Conservation (phyloP, 2,797 vertebrate species). For the Pangasius larnaudii region DNA sequence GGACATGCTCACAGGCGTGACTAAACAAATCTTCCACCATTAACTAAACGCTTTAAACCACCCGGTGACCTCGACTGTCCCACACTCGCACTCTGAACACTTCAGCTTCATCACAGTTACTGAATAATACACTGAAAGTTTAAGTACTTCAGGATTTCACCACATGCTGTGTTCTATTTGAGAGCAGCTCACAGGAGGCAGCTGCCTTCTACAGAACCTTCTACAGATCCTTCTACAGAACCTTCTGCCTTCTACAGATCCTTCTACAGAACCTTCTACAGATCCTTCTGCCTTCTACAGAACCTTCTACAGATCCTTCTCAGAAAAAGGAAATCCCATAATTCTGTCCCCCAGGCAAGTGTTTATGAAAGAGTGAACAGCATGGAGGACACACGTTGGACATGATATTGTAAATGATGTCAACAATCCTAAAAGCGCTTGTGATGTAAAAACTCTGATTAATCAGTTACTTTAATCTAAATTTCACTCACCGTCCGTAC, state of each 20-base stretch:
- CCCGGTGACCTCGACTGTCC: background rate
- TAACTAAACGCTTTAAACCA: too few species aligned
- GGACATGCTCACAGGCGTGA: background rate
- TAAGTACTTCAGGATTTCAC: background rate
- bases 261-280: background rate
- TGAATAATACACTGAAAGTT: background rate
- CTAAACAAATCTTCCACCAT: background rate
- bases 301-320: background rate
- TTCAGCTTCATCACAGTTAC: too few species aligned
- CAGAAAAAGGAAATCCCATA: background rate
- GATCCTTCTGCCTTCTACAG: background rate
- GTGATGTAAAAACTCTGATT: background rate
- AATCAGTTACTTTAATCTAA: background rate
- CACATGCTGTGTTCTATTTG: background rate
- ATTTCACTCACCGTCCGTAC: conserved; percentile 85
- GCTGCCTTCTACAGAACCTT: background rate
- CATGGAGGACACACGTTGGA: background rate
- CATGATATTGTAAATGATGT: background rate
- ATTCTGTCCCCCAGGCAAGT: background rate
- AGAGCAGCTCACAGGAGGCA: background rate
- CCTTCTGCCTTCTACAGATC: background rate
- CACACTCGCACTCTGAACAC: background rate
- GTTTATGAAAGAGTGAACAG: background rate
- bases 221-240: background rate
- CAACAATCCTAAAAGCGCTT: background rate